These are phyloP conservation scores for Seladonia tumulorum DNA, from an alignment of 2,888 invertebrate species.

Conservation along the genomic window DNA sequence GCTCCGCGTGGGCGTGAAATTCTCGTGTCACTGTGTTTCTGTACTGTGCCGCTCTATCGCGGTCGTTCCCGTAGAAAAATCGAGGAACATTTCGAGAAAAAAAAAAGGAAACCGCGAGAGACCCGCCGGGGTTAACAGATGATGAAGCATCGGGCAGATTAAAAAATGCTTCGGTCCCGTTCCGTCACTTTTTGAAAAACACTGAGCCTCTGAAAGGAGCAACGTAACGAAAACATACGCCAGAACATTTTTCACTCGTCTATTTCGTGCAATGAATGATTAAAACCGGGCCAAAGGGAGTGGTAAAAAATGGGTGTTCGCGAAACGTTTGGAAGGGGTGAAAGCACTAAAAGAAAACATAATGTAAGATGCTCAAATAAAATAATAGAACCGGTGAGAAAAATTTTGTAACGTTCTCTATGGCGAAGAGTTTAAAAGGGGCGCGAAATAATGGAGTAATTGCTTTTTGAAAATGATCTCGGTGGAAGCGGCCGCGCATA, in stretches of 20 bases:
- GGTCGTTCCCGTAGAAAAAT: background rate
- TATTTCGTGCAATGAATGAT: too few species aligned
- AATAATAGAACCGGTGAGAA: too few species aligned
- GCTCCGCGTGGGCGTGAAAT: constrained; percentile 53
- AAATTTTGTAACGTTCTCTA: too few species aligned
- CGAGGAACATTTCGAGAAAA: background rate
- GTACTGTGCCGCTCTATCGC: background rate
- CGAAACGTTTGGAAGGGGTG: too few species aligned
- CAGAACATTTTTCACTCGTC: background rate
- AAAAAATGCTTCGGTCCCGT: background rate
- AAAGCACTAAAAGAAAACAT: too few species aligned
- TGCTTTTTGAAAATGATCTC: background rate
- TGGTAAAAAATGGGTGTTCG: too few species aligned
- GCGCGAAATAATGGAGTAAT: too few species aligned
- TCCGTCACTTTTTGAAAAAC: background rate
- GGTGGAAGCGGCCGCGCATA: background rate
- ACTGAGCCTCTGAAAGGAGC: too few species aligned
- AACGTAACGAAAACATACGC: background rate
- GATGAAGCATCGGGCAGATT: background rate
- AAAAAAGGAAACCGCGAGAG: background rate
- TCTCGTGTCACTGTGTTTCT: constrained; percentile 10
- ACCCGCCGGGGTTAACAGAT: background rate
- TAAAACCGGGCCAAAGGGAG: too few species aligned
- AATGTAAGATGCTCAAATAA: too few species aligned
- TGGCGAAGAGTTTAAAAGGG: too few species aligned